Conservation (phyloP, 2,888 invertebrate species). For the Pterobdella sp. region DNA sequence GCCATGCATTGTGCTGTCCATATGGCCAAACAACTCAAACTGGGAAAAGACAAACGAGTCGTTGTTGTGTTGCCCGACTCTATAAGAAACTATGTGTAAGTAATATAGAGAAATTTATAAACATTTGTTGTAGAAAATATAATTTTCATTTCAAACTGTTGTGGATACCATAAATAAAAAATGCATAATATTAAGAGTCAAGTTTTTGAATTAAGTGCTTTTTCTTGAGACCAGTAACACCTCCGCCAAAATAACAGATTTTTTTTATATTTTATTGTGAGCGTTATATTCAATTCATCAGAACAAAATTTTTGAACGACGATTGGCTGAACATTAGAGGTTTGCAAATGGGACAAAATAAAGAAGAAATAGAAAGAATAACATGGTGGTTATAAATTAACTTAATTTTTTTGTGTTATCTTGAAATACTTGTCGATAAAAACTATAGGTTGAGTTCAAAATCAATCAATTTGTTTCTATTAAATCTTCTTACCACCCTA, state of each 20-base stretch:
- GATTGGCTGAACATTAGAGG: constrained; percentile 85
- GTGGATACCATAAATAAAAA: neutral
- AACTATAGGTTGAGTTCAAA: no score
- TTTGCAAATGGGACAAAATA: constrained; percentile 48
- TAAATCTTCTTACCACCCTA: no score
- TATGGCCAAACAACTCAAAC: constrained; percentile 55
- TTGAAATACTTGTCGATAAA: no score
- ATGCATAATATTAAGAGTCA: neutral
- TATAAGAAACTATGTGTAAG: constrained; percentile 84
- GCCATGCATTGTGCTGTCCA: constrained; percentile 68
- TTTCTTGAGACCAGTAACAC: no score
- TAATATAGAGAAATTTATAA: neutral
- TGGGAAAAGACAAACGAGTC: constrained; percentile 73
- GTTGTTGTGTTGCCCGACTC: constrained; percentile 90
- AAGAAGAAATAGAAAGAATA: neutral
- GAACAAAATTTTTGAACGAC: constrained; percentile 84
- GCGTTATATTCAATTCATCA: no score
- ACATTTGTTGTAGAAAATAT: neutral
- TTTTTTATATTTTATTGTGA: no score
- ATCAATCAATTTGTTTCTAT: no score
- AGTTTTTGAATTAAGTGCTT: no score
- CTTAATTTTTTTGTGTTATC: no score
- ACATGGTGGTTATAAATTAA: neutral
- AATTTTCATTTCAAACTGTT: neutral
- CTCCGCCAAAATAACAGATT: no score